Percentiles rank a stretch among this genome's conserved stretches.
phyloP scores from a whole-genome alignment of 2,113 vertebrate species.

The Rhabdornis inornatus region DNA sequence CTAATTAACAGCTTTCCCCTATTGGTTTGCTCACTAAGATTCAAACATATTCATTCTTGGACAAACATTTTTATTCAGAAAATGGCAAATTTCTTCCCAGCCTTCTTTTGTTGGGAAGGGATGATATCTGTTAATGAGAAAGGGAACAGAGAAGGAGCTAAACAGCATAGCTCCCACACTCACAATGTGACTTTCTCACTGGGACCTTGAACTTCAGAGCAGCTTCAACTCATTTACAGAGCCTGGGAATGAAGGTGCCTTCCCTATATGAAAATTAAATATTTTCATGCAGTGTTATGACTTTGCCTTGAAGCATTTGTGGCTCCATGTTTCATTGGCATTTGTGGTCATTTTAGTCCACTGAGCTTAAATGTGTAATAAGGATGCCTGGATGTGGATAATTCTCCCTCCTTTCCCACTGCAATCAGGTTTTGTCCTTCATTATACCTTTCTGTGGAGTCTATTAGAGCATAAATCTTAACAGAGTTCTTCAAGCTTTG shows the following conservation, averaged over 20 bases:
- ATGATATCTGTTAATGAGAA: background rate
- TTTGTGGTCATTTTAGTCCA: background rate
- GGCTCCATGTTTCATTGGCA: background rate
- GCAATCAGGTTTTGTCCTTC: constrained; percentile 21
- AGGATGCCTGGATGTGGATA: background rate
- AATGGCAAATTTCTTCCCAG: background rate
- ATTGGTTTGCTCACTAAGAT: background rate
- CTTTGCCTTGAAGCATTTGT: background rate
- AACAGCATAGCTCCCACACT: background rate
- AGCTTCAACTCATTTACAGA: background rate
- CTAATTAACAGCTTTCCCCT: background rate
- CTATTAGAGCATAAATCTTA: constrained; percentile 18
- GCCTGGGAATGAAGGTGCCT: background rate
- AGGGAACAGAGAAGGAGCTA: background rate
- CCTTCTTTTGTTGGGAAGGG: background rate
- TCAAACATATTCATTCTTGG: background rate
- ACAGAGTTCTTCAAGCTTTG: constrained; percentile 5
- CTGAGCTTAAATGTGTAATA: background rate
- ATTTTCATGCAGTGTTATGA: background rate
- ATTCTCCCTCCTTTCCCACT: background rate
- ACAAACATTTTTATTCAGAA: background rate
- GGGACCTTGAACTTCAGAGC: background rate
- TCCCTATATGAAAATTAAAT: background rate
- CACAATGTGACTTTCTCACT: background rate
- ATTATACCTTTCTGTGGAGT: background rate